Conservation (phyloP, 2,797 vertebrate genomes). For the Paguma larvata region DNA sequence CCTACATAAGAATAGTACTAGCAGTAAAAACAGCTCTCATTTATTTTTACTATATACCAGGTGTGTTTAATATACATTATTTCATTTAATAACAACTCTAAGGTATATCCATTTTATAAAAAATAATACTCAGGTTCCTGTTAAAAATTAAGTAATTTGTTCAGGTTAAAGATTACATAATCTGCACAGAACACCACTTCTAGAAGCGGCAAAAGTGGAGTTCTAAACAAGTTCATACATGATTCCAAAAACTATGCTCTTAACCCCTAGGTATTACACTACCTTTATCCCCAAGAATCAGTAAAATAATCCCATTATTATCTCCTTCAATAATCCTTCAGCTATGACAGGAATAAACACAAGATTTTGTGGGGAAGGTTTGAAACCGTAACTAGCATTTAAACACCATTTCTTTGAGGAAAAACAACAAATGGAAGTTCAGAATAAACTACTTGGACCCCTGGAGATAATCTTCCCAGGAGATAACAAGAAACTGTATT, state of each 20-base stretch:
- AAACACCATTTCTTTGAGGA: slow-evolving; percentile 43
- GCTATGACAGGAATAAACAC: neutral
- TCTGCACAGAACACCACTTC: neutral
- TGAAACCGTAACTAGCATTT: slow-evolving; percentile 39
- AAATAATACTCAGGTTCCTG: neutral
- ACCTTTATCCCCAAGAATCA: neutral
- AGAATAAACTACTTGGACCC: neutral
- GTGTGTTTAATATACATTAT: neutral
- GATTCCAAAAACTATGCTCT: neutral
- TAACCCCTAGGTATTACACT: neutral
- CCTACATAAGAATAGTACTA: neutral
- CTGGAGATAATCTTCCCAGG: neutral
- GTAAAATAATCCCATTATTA: neutral
- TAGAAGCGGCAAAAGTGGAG: neutral
- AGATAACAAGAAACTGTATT: neutral
- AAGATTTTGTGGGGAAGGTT: slow-evolving; percentile 4
- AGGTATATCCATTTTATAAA: slow-evolving; percentile 19
- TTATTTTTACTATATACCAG: slow-evolving; percentile 1
- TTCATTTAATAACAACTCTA: slow-evolving; percentile 59
- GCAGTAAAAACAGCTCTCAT: slow-evolving; percentile 33
- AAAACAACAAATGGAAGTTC: slow-evolving; percentile 25
- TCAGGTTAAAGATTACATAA: slow-evolving; percentile 25
- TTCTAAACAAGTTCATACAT: slow-evolving; percentile 29
- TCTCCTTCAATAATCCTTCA: slow-evolving; percentile 53
- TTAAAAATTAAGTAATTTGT: slow-evolving; percentile 13